Percentiles rank a stretch among this genome's conserved stretches.
Conservation (phyloP, 1,140 invertebrate species). For the Artemia franciscana region DNA sequence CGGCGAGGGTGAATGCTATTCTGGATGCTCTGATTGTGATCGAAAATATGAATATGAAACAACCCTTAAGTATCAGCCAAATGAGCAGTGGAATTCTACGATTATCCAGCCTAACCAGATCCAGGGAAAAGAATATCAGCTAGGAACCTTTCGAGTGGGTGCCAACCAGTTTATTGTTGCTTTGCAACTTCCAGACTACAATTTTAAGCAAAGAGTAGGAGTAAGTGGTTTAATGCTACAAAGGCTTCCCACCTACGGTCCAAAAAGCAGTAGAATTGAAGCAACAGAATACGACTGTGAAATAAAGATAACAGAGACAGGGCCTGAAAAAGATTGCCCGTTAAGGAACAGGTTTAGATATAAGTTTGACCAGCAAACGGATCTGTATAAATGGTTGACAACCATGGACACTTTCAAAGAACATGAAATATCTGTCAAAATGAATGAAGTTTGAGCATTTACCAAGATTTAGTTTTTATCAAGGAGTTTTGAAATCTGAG, state of each 20-base stretch:
- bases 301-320: background rate
- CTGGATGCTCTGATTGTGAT: background rate
- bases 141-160: background rate
- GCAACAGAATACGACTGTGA: background rate
- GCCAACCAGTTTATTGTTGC: background rate
- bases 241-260: background rate
- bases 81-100: background rate
- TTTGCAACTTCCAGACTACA: background rate
- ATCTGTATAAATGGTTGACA: background rate
- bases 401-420: background rate
- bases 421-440: background rate
- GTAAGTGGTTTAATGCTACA: background rate
- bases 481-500: too few species aligned
- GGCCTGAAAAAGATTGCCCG: background rate
- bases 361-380: background rate
- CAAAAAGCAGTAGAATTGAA: background rate
- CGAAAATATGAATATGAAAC: background rate
- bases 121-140: background rate
- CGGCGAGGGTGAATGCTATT: background rate
- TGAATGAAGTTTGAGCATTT: background rate
- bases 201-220: background rate
- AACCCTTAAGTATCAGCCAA: background rate
- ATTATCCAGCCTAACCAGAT: background rate
- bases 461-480: too few species aligned
- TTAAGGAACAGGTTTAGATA: background rate